Percentiles rank a stretch among this genome's conserved stretches.
Evolutionary conservation across 2,797 vertebrate genomes (phyloP).

Genomic region (Loriculus beryllinus): DNA sequence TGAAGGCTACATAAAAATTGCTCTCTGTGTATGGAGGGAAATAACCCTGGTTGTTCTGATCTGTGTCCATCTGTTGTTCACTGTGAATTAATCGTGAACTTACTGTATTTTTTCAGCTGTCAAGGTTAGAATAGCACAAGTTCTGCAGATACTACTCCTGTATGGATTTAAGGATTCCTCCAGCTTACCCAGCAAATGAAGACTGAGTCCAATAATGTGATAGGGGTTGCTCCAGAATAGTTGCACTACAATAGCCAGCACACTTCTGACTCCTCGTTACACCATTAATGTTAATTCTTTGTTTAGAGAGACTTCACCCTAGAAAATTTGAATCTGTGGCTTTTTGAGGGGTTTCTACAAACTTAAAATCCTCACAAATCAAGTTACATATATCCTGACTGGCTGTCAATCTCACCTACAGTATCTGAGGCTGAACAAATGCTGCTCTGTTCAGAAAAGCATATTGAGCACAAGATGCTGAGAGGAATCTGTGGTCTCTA

Average conservation of each 20-base stretch:
- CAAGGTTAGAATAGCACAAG: not conserved
- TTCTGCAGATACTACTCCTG: not conserved
- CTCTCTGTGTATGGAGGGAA: not conserved
- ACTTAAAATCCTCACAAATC: not conserved
- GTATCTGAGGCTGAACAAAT: not conserved
- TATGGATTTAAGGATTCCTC: not conserved
- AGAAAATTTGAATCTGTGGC: not conserved
- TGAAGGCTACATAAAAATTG: not conserved
- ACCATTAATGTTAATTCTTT: not conserved
- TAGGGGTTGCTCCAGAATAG: not conserved
- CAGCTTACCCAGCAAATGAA: not conserved
- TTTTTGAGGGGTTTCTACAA: not conserved
- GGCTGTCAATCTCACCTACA: not conserved
- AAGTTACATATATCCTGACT: not conserved
- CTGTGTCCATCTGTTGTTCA: not conserved
- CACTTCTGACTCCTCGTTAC: not conserved
- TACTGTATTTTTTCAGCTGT: not conserved
- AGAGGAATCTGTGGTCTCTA: not conserved
- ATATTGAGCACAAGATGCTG: conserved; percentile 1
- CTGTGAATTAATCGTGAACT: not conserved
- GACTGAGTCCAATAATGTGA: not conserved
- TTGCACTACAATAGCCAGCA: not conserved
- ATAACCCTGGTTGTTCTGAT: not conserved
- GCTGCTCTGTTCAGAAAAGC: not conserved
- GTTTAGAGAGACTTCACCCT: not conserved